Conservation (phyloP, 2,113 vertebrate genomes). For the Martes martes region DNA sequence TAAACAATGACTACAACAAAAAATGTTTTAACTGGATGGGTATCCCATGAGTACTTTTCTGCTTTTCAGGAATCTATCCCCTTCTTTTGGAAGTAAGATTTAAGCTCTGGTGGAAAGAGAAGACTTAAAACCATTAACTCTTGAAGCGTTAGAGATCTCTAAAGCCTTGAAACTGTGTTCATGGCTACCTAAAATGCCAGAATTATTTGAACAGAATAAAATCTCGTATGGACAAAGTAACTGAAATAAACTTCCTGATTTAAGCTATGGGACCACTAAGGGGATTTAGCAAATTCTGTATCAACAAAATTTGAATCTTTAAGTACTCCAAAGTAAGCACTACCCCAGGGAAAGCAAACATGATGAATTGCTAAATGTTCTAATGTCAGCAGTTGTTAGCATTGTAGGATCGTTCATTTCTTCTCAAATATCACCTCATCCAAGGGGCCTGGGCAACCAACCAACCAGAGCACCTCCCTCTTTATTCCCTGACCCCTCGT, state of each 20-base stretch:
- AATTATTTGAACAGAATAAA: not conserved
- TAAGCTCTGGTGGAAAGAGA: not conserved
- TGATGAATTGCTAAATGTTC: not conserved
- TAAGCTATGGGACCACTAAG: not conserved
- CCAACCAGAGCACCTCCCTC: not conserved
- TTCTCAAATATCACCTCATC: not conserved
- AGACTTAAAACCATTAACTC: not conserved
- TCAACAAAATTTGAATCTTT: not conserved
- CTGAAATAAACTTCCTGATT: not conserved
- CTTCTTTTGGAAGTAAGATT: not conserved
- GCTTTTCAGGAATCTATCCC: not conserved
- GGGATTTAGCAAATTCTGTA: not conserved
- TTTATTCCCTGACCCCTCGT: not conserved
- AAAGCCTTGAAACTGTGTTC: conserved; percentile 1
- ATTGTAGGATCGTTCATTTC: not conserved
- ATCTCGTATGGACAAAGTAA: not conserved
- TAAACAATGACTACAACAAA: not conserved
- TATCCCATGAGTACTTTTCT: not conserved
- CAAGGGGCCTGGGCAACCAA: not conserved
- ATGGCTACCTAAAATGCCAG: not conserved
- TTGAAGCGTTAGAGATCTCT: not conserved
- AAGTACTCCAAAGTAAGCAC: not conserved
- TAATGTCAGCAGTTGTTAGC: not conserved
- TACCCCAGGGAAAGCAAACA: not conserved
- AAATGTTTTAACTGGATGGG: not conserved